A percentile compares a stretch with the other conserved stretches of the same genome.
phyloP scores from a whole-genome alignment of 2,888 invertebrate species.

The Dioctria rufipes region DNA sequence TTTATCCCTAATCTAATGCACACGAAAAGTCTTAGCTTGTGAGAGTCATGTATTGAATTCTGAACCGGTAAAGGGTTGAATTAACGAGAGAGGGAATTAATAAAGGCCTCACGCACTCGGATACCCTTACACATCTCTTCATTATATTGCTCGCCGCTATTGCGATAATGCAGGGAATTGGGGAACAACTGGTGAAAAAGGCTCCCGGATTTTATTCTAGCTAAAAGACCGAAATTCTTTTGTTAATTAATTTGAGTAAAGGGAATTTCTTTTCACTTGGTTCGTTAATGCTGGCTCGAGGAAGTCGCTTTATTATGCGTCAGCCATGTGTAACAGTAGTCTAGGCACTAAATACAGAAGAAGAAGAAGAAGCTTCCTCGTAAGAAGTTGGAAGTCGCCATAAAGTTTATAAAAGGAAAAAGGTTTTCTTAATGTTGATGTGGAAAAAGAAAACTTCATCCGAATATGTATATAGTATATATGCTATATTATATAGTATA shows the following conservation, averaged over 20 bases:
- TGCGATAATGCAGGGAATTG: background rate
- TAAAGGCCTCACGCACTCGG: constrained; percentile 57
- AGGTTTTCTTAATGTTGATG: constrained; percentile 9
- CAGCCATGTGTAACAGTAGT: constrained; percentile 56
- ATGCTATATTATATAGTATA: too few relatives aligned
- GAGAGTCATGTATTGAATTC: constrained; percentile 37
- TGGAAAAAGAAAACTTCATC: background rate
- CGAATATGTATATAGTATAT: too few relatives aligned
- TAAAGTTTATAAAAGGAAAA: constrained; percentile 30
- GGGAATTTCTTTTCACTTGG: constrained; percentile 54
- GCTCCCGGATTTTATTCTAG: constrained; percentile 40
- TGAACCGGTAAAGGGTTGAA: constrained; percentile 55
- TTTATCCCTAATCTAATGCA: constrained; percentile 59
- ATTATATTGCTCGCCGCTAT: background rate
- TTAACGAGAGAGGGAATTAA: constrained; percentile 56
- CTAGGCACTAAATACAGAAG: constrained; percentile 33
- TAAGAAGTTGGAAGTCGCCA: constrained; percentile 46
- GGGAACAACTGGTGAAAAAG: constrained; percentile 23
- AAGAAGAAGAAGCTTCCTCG: background rate
- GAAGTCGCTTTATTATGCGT: constrained; percentile 52
- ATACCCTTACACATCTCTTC: constrained; percentile 41
- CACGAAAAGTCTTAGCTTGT: constrained; percentile 11
- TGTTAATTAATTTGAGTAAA: constrained; percentile 57
- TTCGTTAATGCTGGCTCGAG: constrained; percentile 51
- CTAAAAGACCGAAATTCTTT: constrained; percentile 55